Conservation (phyloP, 1,140 invertebrate species). For the Psix sp. region DNA sequence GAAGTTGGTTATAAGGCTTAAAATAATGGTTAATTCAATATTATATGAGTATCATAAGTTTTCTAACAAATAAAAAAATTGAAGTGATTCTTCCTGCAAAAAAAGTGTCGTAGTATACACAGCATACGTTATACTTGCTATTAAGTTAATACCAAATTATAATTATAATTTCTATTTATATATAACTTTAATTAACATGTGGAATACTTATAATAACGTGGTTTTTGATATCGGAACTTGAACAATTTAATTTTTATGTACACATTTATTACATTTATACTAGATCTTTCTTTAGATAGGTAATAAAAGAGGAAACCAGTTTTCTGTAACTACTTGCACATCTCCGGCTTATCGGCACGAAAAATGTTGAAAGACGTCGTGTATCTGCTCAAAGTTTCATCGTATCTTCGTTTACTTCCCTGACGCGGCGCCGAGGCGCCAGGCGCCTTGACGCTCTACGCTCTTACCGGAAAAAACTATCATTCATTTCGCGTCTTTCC, state of each 20-base stretch:
- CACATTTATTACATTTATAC: conserved; percentile 39
- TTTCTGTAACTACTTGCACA: conserved; percentile 63
- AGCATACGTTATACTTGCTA: conserved; percentile 2
- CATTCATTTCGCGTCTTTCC: conserved; percentile 33
- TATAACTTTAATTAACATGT: conserved; percentile 34
- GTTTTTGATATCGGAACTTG: conserved; percentile 32
- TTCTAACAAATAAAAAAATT: no score
- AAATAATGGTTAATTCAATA: no score
- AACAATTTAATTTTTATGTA: conserved; percentile 39
- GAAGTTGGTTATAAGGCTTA: no score
- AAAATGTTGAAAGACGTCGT: conserved; percentile 67
- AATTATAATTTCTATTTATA: conserved; percentile 35
- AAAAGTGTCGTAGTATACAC: not conserved
- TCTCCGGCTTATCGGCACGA: conserved; percentile 54
- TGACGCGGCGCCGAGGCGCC: conserved; percentile 59
- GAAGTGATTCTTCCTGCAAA: not conserved
- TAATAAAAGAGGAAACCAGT: conserved; percentile 66
- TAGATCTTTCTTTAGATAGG: conserved; percentile 36
- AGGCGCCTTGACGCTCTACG: conserved; percentile 55
- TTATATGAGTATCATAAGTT: no score
- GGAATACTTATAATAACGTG: conserved; percentile 22
- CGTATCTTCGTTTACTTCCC: conserved; percentile 33
- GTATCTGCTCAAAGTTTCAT: conserved; percentile 35
- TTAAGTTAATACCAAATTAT: not conserved
- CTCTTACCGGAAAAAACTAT: conserved; percentile 20